These are phyloP conservation scores for Synanthedon andrenaeformis DNA, from an alignment of 2,888 invertebrate genomes.

Conservation along the genomic window DNA sequence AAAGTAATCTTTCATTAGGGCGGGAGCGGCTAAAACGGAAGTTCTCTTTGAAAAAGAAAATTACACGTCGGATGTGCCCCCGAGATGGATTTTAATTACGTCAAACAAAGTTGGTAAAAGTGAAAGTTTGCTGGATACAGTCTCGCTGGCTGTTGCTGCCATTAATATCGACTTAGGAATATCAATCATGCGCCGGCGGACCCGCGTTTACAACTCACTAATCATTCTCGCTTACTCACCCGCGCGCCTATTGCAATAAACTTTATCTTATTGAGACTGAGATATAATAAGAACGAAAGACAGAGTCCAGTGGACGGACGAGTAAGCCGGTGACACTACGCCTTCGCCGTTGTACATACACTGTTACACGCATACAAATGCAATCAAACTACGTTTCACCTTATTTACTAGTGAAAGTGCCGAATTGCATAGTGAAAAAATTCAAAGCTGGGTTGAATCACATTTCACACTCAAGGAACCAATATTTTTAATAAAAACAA, in stretches of 20 bases:
- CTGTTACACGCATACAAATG: too few species aligned
- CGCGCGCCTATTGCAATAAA: background rate
- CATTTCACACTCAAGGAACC: too few species aligned
- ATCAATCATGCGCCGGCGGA: constrained; percentile 13
- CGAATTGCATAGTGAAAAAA: too few species aligned
- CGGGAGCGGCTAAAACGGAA: constrained; percentile 67
- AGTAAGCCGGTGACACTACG: too few species aligned
- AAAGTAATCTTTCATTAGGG: constrained; percentile 71
- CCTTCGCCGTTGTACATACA: too few species aligned
- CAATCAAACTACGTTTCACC: too few species aligned
- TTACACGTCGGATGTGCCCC: constrained; percentile 63
- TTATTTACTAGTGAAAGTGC: too few species aligned
- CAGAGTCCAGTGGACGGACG: too few species aligned
- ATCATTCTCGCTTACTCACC: constrained; percentile 10
- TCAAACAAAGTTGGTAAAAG: constrained; percentile 53
- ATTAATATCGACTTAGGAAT: constrained; percentile 22
- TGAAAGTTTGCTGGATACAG: constrained; percentile 30
- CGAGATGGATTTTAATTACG: constrained; percentile 69
- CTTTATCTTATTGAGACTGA: background rate
- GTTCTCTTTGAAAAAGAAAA: constrained; percentile 70
- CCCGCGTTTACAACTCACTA: constrained; percentile 27
- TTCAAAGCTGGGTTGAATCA: too few species aligned
- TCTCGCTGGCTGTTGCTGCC: constrained; percentile 14
- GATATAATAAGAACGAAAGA: too few species aligned
- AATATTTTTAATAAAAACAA: too few species aligned